Evolutionary conservation across 1,140 invertebrate species (phyloP), one percentile per base, ranked within the genome.

Genomic region (Meloidogyne floridensis): DNA sequence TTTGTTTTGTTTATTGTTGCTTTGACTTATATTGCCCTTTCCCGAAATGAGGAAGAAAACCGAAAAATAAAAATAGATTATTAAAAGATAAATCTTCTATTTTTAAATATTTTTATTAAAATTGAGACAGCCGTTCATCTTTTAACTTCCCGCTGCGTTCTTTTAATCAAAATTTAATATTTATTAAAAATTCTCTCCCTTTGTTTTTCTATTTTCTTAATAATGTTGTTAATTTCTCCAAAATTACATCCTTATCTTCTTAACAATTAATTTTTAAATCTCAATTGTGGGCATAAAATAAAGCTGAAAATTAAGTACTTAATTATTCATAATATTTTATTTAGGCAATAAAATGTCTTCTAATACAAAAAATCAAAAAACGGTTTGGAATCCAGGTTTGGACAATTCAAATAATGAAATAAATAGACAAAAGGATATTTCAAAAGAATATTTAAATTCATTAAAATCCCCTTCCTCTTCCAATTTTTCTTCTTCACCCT

Each of bases 11-110:
- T 65, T 65, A 65, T 65, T 65, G 10, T 65, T 65, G 7, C 59
- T 65, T 65, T 65, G 59, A 65, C n/a, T 65, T 65, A 59, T 59
- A n/a, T n/a, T 65, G 15, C n/a, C 59, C n/a, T n/a, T 15, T 65
- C n/a, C 10, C 7, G 15, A 13, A 47, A 47, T 47, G 47, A 47
- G 7, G 7, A 47, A 47, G 47, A 47, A 47, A 47, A 47, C 47
- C 47, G 7, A 47, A 18, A n/a, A 65, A 65, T 3, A 65, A 7
- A n/a, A 65, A 15, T 15, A 59, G 56, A 59, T 59, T 59, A 15
- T 59, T 59, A 59, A 32, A 11, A 59, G 59, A 65, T 65, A 65
- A 65, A 65, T 65, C 59, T 65, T 65, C 15, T 59, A 53, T 53
- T 54, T 54, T 54, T 54, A 2, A 59, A 47, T 47, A 47, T 47